These are phyloP conservation scores for Artibeus lituratus DNA, from an alignment of 2,797 vertebrate species.

Conservation along the genomic window DNA sequence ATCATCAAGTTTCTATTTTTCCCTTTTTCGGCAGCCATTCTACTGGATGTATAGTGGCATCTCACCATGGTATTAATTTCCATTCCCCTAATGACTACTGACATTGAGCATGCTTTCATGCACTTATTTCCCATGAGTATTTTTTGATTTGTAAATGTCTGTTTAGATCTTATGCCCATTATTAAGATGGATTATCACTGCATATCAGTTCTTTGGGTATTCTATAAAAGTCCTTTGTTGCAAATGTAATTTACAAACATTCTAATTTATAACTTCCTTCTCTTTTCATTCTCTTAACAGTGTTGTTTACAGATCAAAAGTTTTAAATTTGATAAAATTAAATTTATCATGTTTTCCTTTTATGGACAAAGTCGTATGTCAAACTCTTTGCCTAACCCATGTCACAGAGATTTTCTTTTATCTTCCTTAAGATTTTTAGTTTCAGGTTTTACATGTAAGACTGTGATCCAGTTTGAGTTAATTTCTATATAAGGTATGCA, in stretches of 20 bases:
- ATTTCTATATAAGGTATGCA: background rate
- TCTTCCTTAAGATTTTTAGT: background rate
- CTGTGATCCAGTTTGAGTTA: background rate
- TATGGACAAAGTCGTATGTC: background rate
- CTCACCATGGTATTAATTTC: background rate
- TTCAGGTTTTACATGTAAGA: background rate
- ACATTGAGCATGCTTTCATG: background rate
- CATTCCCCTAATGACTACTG: background rate
- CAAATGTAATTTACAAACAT: background rate
- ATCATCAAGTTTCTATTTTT: background rate
- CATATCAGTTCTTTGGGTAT: background rate
- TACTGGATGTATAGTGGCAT: background rate
- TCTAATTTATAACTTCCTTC: background rate
- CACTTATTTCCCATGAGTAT: background rate
- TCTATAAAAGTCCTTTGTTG: background rate
- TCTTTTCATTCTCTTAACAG: background rate
- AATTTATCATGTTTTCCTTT: background rate
- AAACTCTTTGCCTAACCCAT: background rate
- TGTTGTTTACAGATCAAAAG: background rate
- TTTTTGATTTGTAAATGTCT: background rate
- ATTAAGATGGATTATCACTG: background rate
- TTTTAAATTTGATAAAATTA: background rate
- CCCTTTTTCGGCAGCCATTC: background rate
- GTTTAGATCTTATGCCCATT: background rate
- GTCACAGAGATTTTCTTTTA: background rate